Conservation (phyloP, 2,113 vertebrate species). For the Zosterops borbonicus region DNA sequence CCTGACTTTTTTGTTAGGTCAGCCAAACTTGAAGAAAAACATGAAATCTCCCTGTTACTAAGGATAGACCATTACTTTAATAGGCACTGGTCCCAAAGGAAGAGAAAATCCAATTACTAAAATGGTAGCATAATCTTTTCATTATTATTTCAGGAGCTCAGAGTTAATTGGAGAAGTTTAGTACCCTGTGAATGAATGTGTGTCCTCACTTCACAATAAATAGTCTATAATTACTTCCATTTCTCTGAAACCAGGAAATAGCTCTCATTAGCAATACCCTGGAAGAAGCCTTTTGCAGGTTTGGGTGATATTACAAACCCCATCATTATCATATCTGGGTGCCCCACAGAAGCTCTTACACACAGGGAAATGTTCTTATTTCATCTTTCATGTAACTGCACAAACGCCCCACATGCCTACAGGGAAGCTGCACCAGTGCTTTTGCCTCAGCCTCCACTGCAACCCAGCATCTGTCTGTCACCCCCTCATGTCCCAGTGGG, state of each 20-base stretch:
- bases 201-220: background rate
- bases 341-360: background rate
- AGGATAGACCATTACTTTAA: background rate
- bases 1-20: background rate
- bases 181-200: background rate
- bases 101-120: constrained; percentile 30
- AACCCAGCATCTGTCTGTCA: background rate
- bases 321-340: background rate
- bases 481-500: accelerated
- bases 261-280: background rate
- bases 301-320: background rate
- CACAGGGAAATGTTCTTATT: background rate
- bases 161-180: constrained; percentile 39
- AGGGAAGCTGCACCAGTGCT: background rate
- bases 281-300: background rate
- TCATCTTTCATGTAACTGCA: background rate
- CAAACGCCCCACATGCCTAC: background rate
- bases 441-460: accelerated
- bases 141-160: constrained; percentile 24
- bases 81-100: background rate
- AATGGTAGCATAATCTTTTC: background rate
- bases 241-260: background rate
- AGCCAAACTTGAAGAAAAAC: background rate
- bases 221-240: background rate
- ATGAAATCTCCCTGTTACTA: background rate